Conservation (phyloP, 2,113 vertebrate genomes). For the Nycticorax nycticorax region DNA sequence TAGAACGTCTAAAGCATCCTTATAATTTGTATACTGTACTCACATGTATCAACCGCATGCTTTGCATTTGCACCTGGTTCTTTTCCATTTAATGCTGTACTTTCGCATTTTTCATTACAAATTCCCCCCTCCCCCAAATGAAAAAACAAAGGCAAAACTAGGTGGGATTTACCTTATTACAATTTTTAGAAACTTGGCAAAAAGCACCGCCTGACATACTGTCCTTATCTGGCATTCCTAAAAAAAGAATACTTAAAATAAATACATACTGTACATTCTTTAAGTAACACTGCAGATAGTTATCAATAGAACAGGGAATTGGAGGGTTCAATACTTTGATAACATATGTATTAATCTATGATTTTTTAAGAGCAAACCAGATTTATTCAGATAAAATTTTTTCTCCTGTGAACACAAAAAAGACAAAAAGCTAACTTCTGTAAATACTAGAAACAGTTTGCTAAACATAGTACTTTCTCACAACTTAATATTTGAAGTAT, state of each 20-base stretch:
- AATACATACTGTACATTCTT: not conserved
- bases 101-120: not conserved
- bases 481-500: not conserved
- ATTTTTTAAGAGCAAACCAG: not conserved
- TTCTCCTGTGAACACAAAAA: not conserved
- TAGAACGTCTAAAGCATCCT: not conserved
- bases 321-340: not conserved
- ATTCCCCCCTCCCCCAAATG: not conserved
- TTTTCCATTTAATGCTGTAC: not conserved
- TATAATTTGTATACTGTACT: not conserved
- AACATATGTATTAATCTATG: not conserved
- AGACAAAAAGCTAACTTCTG: not conserved
- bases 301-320: not conserved
- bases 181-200: slow-evolving; percentile 84
- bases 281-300: not conserved
- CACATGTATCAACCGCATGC: not conserved
- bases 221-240: slow-evolving; percentile 94
- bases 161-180: slow-evolving; percentile 82
- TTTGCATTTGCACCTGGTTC: not conserved
- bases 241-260: slow-evolving; percentile 43
- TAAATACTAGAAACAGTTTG: not conserved
- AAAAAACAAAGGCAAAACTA: not conserved
- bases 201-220: slow-evolving; percentile 82
- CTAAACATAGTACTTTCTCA: not conserved
- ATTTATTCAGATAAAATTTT: not conserved